These are phyloP conservation scores for Hylaea fasciaria DNA, from an alignment of 2,888 invertebrate genomes.

Conservation along the genomic window DNA sequence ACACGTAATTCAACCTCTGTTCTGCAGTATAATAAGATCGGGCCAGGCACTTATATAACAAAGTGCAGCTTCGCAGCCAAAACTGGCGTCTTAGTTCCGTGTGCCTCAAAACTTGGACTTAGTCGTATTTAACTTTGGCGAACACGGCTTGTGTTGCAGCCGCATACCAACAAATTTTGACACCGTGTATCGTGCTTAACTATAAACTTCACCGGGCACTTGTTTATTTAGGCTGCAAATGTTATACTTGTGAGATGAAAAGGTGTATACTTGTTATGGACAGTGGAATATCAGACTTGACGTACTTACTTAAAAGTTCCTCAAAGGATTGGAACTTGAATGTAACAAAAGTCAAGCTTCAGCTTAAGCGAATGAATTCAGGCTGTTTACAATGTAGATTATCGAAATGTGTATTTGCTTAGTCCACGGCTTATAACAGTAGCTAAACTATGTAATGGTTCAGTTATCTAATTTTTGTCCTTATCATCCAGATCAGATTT, in stretches of 20 bases:
- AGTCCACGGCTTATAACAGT: no score
- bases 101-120: slow-evolving; percentile 74
- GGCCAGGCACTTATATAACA: slow-evolving; percentile 22
- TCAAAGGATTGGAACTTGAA: neutral
- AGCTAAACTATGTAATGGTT: no score
- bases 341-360: no score
- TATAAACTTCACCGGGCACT: slow-evolving; percentile 49
- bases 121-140: slow-evolving; percentile 80
- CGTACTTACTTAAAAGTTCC: neutral
- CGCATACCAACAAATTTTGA: slow-evolving; percentile 80
- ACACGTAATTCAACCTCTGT: slow-evolving; percentile 19
- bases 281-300: neutral
- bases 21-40: slow-evolving; percentile 23
- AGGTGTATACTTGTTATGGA: neutral
- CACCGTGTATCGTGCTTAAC: slow-evolving; percentile 60
- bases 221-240: slow-evolving; percentile 14
- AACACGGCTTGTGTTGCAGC: slow-evolving; percentile 77
- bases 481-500: no score
- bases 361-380: no score
- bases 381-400: no score
- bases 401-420: no score
- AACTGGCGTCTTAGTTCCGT: slow-evolving; percentile 72
- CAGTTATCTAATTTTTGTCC: no score
- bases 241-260: neutral
- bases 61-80: slow-evolving; percentile 66